A percentile compares a stretch with the other conserved stretches of the same genome.
Conservation (phyloP, 2,113 vertebrate species). For the Myrmophylax atrothorax region DNA sequence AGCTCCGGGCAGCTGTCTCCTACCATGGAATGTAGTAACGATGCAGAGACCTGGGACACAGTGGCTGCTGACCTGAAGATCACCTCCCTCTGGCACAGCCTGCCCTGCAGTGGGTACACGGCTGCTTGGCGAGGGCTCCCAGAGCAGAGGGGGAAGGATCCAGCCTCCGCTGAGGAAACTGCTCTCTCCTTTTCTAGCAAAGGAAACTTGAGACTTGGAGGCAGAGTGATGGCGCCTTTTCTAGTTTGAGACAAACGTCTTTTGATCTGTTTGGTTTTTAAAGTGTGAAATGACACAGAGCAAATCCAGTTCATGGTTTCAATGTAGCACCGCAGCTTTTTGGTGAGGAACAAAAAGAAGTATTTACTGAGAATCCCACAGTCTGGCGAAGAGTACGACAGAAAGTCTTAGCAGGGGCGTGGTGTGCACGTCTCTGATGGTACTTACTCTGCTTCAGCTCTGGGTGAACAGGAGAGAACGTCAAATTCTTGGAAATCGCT, state of each 20-base stretch:
- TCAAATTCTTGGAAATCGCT: neutral
- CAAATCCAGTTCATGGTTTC: neutral
- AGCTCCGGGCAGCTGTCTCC: constrained; percentile 74
- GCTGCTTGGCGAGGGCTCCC: constrained; percentile 62
- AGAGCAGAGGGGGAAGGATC: constrained; percentile 47
- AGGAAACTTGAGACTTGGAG: constrained; percentile 33
- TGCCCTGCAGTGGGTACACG: constrained; percentile 18
- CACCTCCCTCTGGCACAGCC: constrained; percentile 62
- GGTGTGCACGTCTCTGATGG: neutral
- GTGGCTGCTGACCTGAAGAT: constrained; percentile 61
- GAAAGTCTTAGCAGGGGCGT: neutral
- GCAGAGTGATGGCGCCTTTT: constrained; percentile 31
- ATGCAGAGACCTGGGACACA: constrained; percentile 71
- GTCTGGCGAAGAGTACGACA: neutral
- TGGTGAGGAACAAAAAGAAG: neutral
- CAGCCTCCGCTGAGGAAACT: constrained; percentile 15
- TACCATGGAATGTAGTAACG: constrained; percentile 64
- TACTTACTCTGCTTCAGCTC: constrained; percentile 19
- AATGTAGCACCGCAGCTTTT: constrained; percentile 41
- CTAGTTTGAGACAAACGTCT: constrained; percentile 29
- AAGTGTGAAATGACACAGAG: neutral
- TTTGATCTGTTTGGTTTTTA: neutral
- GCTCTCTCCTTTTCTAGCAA: constrained; percentile 36
- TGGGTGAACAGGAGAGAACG: neutral
- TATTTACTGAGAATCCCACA: neutral